These are phyloP conservation scores for Amiota minor DNA, from an alignment of 2,888 invertebrate genomes.

Conservation along the genomic window DNA sequence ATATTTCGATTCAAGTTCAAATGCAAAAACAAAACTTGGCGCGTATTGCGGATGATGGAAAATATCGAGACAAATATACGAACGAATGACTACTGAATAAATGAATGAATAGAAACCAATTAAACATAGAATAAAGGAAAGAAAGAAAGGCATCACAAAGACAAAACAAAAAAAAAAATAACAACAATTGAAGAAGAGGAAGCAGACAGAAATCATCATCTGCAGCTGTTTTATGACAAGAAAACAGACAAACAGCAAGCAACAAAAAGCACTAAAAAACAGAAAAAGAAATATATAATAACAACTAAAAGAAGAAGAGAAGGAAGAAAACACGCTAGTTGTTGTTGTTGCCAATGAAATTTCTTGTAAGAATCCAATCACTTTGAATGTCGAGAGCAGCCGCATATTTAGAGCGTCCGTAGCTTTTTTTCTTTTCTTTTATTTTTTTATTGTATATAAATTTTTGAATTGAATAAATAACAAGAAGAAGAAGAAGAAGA, in stretches of 20 bases:
- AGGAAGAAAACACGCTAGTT: too few species aligned
- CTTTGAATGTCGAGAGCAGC: neutral
- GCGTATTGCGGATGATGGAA: too few species aligned
- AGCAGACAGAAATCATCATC: neutral
- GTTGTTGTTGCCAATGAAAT: too few species aligned
- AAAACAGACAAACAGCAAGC: neutral
- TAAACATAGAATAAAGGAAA: neutral
- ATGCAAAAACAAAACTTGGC: neutral
- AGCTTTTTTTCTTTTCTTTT: too few species aligned
- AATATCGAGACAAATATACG: neutral
- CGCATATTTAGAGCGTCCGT: neutral
- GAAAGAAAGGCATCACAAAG: neutral
- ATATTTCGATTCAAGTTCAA: slow-evolving; percentile 18
- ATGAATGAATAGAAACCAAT: neutral
- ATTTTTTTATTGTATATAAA: too few species aligned
- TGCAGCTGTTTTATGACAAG: neutral
- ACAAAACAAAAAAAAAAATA: neutral
- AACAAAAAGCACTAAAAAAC: neutral
- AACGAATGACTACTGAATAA: neutral
- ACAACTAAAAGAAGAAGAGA: too few species aligned
- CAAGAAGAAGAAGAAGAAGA: too few species aligned
- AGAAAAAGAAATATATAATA: too few species aligned
- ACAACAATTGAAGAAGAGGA: neutral
- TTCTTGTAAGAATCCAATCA: too few species aligned
- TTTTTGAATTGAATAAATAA: too few species aligned